phyloP scores from a whole-genome alignment of 2,888 invertebrate species.

The Phortica magna region DNA sequence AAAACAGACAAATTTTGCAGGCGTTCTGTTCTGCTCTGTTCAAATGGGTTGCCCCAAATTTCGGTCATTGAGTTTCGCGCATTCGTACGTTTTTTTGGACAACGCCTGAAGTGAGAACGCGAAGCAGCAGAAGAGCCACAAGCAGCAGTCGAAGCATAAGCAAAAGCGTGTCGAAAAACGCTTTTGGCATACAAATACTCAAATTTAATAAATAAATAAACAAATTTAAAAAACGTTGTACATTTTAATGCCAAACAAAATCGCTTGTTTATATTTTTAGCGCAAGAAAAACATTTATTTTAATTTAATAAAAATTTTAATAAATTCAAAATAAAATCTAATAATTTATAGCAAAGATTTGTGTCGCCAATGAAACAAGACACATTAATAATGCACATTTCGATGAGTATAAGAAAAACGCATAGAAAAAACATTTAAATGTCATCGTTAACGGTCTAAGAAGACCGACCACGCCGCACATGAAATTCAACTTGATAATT shows the following conservation, averaged over 20 bases:
- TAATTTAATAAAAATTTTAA: neutral
- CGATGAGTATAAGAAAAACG: neutral
- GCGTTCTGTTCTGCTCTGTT: neutral
- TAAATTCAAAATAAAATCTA: neutral
- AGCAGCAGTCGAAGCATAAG: no score
- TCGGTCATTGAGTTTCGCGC: conserved; percentile 10
- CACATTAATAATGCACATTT: neutral
- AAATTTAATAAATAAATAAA: neutral
- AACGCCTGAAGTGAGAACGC: neutral
- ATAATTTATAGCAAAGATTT: neutral
- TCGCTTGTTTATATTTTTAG: conserved; percentile 9
- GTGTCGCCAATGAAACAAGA: neutral
- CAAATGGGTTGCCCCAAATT: conserved; percentile 18
- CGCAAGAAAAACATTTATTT: neutral
- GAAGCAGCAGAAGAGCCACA: neutral
- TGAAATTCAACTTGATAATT: neutral
- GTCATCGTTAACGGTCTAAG: no score
- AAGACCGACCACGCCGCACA: no score
- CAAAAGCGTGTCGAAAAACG: neutral
- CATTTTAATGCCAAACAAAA: neutral
- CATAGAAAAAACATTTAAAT: neutral
- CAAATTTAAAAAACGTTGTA: neutral
- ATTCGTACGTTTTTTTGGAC: neutral
- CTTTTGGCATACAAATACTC: conserved; percentile 7
- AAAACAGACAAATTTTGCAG: neutral